phyloP scores from a whole-genome alignment of 1,140 invertebrate genomes.

The Ylistrum balloti region DNA sequence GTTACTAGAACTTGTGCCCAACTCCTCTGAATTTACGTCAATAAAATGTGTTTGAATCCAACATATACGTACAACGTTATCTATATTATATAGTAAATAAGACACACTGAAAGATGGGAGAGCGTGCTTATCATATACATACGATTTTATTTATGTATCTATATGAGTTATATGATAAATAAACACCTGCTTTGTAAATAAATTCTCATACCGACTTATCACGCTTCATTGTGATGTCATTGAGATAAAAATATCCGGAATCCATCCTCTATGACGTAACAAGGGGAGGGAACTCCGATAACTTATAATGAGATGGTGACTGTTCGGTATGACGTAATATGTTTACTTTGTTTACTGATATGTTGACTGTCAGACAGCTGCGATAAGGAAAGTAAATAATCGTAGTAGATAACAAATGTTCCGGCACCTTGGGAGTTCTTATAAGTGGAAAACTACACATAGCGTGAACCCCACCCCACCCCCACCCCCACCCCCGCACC shows the following conservation, averaged over 20 bases:
- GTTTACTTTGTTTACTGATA: not conserved
- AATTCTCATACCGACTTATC: not conserved
- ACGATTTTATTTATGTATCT: not conserved
- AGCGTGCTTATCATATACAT: not conserved
- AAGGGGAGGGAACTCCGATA: constrained; percentile 24
- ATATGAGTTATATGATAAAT: not conserved
- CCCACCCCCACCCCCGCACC: no score
- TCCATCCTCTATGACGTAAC: not conserved
- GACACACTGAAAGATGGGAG: no score
- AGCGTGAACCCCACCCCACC: no score
- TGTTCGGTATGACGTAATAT: not conserved
- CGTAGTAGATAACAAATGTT: no score
- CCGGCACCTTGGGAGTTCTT: no score
- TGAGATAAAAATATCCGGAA: no score
- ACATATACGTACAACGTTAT: no score
- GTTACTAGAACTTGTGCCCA: no score
- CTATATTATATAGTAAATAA: no score
- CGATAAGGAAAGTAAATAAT: not conserved
- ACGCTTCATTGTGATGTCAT: not conserved
- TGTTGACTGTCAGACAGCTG: not conserved
- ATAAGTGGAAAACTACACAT: no score
- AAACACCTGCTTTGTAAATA: not conserved
- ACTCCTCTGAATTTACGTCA: no score
- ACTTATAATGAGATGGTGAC: not conserved
- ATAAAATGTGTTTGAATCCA: no score